Base-by-base conservation (phyloP, 2,888 invertebrate species). In the Mesopsocus fuscifrons region DNA sequence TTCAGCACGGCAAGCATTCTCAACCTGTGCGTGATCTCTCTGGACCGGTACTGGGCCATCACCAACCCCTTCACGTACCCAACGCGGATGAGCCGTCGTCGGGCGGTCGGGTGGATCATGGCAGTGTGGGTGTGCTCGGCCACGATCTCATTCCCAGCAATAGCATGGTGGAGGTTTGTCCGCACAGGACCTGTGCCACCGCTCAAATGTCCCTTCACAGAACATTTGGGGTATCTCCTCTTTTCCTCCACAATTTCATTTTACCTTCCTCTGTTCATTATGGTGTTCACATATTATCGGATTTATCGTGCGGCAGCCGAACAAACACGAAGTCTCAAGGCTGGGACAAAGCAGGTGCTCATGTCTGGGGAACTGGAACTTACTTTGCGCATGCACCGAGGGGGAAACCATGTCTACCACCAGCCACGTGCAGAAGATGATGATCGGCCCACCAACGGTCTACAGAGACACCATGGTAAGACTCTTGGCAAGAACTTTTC, bases 31-130 rank as follows among this genome's bases (percentile, higher is more conserved):
- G 92, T 97, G 22, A 98, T 95, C 54, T 89, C 91, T 1, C 60
- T 95, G 54, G 95, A 95, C 60, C 74, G 94, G 15, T 98, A 97
- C 62, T 94, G 95, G 94, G 97, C 97, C 35, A 97, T 97, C 48
- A 94, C 92, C 11, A 94, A 97, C 63, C 97, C 98, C 0, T 92
- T 98, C 51, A 87, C 88, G 40, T 98, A 98, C 63, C 92, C 95
- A 2, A 85, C 83, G 66, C 71, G 81, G 49, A 95, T 98, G 88
- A 91, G 88, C 20, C 76, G 83, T 33, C 74, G 77, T 46, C 72
- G 87, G 45, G 91, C 94, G 0, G 79, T 78, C 3, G 70, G 83
- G 20, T 70, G 95, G 6, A 95, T 98, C 48, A 84, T 84, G 1
- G 78, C 82, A 5, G 94, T 97, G 4, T 98, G 97, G 97, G 72